Evolutionary conservation across 2,888 invertebrate genomes (phyloP).

Genomic region (Napeogenes inachia): DNA sequence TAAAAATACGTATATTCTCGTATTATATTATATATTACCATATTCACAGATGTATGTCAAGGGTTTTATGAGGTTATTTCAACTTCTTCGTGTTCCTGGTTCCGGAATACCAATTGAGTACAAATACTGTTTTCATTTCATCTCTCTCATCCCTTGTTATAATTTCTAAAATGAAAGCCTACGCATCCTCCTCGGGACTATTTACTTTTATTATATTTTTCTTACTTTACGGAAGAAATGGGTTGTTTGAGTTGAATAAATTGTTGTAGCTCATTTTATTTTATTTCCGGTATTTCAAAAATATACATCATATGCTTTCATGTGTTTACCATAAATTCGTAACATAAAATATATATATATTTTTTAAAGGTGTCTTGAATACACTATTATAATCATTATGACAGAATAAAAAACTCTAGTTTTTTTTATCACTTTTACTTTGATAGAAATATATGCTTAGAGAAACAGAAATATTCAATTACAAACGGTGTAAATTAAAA

Average conservation of each 20-base stretch:
- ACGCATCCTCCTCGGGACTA: conserved; percentile 11
- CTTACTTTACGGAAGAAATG: conserved; percentile 8
- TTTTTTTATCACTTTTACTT: no score
- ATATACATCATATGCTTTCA: background rate
- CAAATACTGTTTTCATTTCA: conserved; percentile 48
- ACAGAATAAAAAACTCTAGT: no score
- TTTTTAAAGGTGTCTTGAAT: no score
- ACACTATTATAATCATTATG: no score
- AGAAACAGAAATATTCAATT: no score
- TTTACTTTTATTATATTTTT: conserved; percentile 22
- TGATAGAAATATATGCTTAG: no score
- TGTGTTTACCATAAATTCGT: no score
- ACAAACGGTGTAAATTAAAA: conserved; percentile 18
- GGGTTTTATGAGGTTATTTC: conserved; percentile 31
- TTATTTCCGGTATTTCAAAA: background rate
- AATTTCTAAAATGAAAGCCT: conserved; percentile 34
- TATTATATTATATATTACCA: background rate
- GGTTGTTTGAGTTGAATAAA: conserved; percentile 13
- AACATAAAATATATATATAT: no score
- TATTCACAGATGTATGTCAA: background rate
- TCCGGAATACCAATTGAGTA: conserved; percentile 49
- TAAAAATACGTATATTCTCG: no score
- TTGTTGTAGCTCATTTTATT: conserved; percentile 3
- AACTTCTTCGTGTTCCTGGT: conserved; percentile 46
- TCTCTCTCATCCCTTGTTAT: conserved; percentile 32